Percentiles rank a stretch among this genome's conserved stretches.
Evolutionary conservation across 2,888 invertebrate species (phyloP).

Genomic region (Conomelus anceps): DNA sequence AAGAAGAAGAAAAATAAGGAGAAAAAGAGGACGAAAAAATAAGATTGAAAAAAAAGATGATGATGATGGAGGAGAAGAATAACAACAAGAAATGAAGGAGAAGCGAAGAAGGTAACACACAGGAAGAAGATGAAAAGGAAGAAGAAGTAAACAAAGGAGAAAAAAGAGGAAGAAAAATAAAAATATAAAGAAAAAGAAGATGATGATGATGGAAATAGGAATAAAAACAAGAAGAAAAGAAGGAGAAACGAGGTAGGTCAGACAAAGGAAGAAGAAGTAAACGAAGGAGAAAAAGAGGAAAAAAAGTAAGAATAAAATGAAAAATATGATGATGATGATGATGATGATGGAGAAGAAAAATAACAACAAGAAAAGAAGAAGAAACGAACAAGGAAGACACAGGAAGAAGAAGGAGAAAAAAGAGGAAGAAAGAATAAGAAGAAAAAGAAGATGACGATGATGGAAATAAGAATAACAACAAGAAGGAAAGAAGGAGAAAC

Average conservation of each 20-base stretch:
- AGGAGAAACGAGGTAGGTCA: too few species aligned
- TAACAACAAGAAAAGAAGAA: neutral
- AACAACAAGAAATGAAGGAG: slow-evolving; percentile 9
- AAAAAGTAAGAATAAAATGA: too few species aligned
- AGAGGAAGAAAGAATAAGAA: too few species aligned
- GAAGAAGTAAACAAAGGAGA: slow-evolving; percentile 3
- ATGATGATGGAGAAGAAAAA: neutral
- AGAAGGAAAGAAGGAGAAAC: neutral
- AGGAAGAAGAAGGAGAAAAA: too few species aligned
- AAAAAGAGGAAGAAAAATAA: slow-evolving; percentile 15
- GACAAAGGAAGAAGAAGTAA: neutral
- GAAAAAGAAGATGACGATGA: too few species aligned
- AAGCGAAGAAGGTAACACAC: slow-evolving; percentile 18
- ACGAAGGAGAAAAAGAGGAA: neutral
- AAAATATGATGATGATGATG: neutral
- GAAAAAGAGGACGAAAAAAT: too few species aligned
- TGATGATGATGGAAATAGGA: neutral
- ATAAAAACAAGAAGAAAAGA: neutral
- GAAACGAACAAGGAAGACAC: too few species aligned
- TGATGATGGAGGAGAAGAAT: neutral
- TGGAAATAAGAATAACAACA: too few species aligned
- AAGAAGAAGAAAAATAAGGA: neutral
- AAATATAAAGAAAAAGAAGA: neutral
- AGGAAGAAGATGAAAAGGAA: neutral
- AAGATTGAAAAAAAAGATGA: too few species aligned